These are phyloP conservation scores for Acronicta leporina DNA, from an alignment of 2,888 invertebrate genomes.

Conservation along the genomic window DNA sequence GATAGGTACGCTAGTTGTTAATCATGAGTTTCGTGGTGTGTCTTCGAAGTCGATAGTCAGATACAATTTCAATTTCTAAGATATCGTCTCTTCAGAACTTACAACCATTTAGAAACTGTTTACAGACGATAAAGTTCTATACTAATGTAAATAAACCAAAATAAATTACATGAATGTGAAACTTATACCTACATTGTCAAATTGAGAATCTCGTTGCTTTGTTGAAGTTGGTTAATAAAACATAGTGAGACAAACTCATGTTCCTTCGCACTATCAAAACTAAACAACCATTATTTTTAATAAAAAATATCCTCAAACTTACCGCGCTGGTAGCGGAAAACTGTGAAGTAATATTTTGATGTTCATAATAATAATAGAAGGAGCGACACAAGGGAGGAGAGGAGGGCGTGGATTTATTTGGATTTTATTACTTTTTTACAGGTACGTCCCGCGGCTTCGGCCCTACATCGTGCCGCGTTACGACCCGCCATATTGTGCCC, in stretches of 20 bases:
- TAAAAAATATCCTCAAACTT: conserved; percentile 58
- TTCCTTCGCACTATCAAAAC: conserved; percentile 24
- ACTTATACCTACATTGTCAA: not conserved
- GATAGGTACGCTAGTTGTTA: too few relatives aligned
- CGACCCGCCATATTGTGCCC: conserved; percentile 68
- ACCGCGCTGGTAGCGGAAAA: conserved; percentile 53
- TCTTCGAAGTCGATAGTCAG: too few relatives aligned
- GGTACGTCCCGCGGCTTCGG: conserved; percentile 67
- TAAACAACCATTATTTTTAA: conserved; percentile 61
- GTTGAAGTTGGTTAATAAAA: conserved; percentile 3
- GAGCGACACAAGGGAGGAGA: conserved; percentile 73
- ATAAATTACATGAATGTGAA: too few relatives aligned
- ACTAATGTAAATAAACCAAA: too few relatives aligned
- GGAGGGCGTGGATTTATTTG: conserved; percentile 82
- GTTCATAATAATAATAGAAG: conserved; percentile 84
- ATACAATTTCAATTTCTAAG: too few relatives aligned
- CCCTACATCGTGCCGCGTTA: conserved; percentile 74
- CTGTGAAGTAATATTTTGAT: conserved; percentile 80
- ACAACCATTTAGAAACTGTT: too few relatives aligned
- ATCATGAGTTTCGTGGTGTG: too few relatives aligned
- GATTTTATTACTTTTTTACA: conserved; percentile 88
- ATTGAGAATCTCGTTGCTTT: not conserved
- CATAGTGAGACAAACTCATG: not conserved
- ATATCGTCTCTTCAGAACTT: too few relatives aligned
- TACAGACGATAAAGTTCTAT: too few relatives aligned